Percentiles rank a stretch among this genome's conserved stretches.
Evolutionary conservation across 2,797 vertebrate genomes (phyloP).

Genomic region (Danio tinwini): DNA sequence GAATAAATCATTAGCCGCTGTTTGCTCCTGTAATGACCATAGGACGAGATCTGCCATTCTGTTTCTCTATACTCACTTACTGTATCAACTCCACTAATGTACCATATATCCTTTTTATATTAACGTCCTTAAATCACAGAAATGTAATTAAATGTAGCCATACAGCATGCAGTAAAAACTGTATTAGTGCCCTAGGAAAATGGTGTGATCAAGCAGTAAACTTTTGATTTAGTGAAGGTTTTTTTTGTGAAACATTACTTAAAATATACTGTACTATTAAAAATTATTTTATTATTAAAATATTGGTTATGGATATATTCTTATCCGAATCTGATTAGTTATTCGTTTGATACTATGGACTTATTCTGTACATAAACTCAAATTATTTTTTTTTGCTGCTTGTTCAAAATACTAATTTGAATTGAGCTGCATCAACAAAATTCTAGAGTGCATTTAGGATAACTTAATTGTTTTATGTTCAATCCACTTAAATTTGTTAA

Average conservation of each 20-base stretch:
- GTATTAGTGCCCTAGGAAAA: neutral
- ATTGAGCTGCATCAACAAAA: too few species aligned
- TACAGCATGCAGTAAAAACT: conserved; percentile 4
- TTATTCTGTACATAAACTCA: too few species aligned
- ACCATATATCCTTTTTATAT: conserved; percentile 38
- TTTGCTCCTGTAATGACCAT: conserved; percentile 72
- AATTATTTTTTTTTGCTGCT: too few species aligned
- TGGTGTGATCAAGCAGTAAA: conserved; percentile 4
- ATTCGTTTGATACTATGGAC: too few species aligned
- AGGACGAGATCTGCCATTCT: conserved; percentile 34
- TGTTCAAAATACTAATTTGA: too few species aligned
- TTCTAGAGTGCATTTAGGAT: too few species aligned
- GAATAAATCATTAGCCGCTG: conserved; percentile 73
- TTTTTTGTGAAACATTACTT: neutral
- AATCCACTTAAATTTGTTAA: too few species aligned
- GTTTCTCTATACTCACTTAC: conserved; percentile 34
- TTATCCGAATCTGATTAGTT: too few species aligned
- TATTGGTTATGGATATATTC: too few species aligned
- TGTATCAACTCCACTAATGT: conserved; percentile 5
- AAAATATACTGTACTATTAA: neutral
- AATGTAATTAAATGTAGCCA: conserved; percentile 23
- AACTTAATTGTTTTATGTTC: too few species aligned
- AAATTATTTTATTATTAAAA: neutral
- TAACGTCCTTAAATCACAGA: conserved; percentile 36
- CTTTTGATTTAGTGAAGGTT: neutral